Conservation (phyloP, 2,113 vertebrate genomes). For the Atherinomorus stipes region DNA sequence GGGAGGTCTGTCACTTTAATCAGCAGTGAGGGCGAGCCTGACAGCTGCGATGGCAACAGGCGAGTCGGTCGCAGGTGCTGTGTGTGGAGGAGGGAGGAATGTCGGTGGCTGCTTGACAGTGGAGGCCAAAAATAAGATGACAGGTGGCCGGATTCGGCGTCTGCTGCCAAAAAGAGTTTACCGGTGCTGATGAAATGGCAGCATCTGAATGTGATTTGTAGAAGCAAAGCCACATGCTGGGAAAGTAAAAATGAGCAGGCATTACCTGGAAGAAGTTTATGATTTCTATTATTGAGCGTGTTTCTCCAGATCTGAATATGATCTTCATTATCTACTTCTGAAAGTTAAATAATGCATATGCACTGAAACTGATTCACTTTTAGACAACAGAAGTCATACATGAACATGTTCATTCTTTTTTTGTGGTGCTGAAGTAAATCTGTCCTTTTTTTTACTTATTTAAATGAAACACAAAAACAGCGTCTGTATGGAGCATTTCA, state of each 20-base stretch:
- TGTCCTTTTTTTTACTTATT: neutral
- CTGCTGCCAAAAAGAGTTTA: slow-evolving; percentile 69
- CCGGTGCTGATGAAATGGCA: slow-evolving; percentile 70
- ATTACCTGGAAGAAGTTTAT: slow-evolving; percentile 14
- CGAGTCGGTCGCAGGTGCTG: slow-evolving; percentile 72
- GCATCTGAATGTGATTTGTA: slow-evolving; percentile 43
- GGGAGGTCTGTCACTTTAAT: slow-evolving; percentile 76
- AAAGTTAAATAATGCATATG: too few species aligned
- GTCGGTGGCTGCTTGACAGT: slow-evolving; percentile 69
- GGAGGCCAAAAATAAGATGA: slow-evolving; percentile 73
- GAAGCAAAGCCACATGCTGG: slow-evolving; percentile 28
- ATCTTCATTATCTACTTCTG: neutral
- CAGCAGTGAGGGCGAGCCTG: slow-evolving; percentile 68
- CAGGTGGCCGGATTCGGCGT: slow-evolving; percentile 74
- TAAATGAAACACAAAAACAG: neutral
- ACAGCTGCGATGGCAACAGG: slow-evolving; percentile 74
- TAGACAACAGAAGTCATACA: neutral
- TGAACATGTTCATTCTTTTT: slow-evolving; percentile 4
- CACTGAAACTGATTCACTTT: too few species aligned
- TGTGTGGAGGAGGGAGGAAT: slow-evolving; percentile 62
- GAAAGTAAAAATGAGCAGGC: neutral
- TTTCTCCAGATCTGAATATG: neutral
- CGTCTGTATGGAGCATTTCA: slow-evolving; percentile 5
- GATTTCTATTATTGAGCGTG: neutral
- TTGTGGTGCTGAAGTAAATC: slow-evolving; percentile 10